Base-by-base conservation (phyloP, 1,140 invertebrate genomes). In the Drosophila ananassae region DNA sequence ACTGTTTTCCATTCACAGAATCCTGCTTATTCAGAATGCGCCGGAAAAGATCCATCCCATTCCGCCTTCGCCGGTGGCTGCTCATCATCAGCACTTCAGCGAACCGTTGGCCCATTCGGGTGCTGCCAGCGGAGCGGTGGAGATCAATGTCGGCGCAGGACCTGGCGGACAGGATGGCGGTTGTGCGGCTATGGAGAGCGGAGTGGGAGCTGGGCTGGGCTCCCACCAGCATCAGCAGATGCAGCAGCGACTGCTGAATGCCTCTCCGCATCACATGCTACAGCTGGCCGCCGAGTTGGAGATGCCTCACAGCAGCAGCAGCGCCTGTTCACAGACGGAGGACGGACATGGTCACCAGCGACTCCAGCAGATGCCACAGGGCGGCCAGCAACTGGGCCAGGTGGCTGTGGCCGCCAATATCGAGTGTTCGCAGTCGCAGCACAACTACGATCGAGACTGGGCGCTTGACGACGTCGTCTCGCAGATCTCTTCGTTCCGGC, bases 11-110 rank as follows among this genome's bases (percentile, higher is more conserved):
- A 12, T 37, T 93, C 93, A 53, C 85, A 96, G 95, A 91, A 97
- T 98, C 73, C 96, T 98, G 64, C 94, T 97, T 56, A 97, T 98
- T 78, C 97, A 98, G 93, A 98, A 97, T 92, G 96, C 96, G 41
- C 96, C 96, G 0, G 96, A 97, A 90, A 97, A 97, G 93, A 92
- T 87, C 77, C 93, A 92, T 90, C 93, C 93, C 0, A n/a, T 87
- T 67, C 94, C 94, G 28, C 94, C 94, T 37, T 92, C 95, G 2
- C 91, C 89, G 4, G 80, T 89, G 9, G 81, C 73, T 2, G 55
- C 75, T 17, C 69, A 75, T 34, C 77, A 91, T 53, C 72, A 85
- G 66, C 80, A 77, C 32, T 80, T 77, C 52, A 79, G 63, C 34
- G 79, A 89, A 55, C 59, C 63, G 24, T 73, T 79, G 47, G 67